Evolutionary conservation across 2,888 invertebrate species (phyloP), one percentile per base, ranked within the genome.

Genomic region (Drosophila anomalata): DNA sequence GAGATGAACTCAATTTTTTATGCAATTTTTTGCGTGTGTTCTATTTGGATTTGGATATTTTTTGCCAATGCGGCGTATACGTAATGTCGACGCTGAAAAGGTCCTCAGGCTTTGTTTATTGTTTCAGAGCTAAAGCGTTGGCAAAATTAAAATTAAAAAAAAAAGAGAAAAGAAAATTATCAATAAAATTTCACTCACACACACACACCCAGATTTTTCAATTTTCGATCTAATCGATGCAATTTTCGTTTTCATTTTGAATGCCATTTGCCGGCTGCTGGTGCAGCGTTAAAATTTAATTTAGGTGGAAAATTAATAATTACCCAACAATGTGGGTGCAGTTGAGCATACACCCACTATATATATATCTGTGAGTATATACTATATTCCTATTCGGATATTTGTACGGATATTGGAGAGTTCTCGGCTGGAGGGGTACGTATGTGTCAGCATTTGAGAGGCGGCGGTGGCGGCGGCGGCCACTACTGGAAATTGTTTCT

Each of bases 231-330:
- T 79, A 78, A 84, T 80, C 76, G 69, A 74, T 82, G 84, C 87
- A 86, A 78, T 82, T 82, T 82, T 86, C 67, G 70, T 78, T 80
- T 83, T 82, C 84, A 73, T 83, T 83, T 85, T 83, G 53, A 73
- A 63, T 72, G 71, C 54, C 61, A 70, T 60, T 67, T 67, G 59
- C 42, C 53, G 39, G 51, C 61, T 77, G 61, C 60, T 60, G 71
- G 66, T 44, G 66, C 69, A 48, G 77, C 80, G 85, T 80, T 77
- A 80, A 85, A 85, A 82, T 77, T 79, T 85, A 83, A 83, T 83
- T 83, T 83, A 87, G 79, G 78, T 87, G 83, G 87, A 84, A 84
- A 84, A 84, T 84, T 87, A 82, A 87, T 87, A 84, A 85, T 84
- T 85, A 87, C 73, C 79, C 72, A 72, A 81, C 63, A 82, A 87